A percentile compares a stretch with the other conserved stretches of the same genome.
These are phyloP conservation scores for Oscheius onirici DNA, from an alignment of 2,888 invertebrate genomes.

Conservation along the genomic window DNA sequence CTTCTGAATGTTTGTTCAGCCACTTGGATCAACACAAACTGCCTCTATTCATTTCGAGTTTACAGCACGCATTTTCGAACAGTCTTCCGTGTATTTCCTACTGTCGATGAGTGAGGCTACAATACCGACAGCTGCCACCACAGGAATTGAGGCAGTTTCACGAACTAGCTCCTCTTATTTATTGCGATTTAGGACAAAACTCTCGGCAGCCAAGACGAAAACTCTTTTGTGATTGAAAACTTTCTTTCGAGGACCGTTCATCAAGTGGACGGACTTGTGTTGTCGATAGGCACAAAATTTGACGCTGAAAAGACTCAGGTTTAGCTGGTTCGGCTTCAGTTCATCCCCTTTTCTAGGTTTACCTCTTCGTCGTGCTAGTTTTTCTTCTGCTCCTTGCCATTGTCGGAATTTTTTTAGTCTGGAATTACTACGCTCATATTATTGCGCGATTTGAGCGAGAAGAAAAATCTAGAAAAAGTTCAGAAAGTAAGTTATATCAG, in stretches of 20 bases:
- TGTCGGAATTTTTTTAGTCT: conserved; percentile 38
- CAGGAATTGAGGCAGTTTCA: background rate
- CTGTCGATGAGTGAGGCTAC: background rate
- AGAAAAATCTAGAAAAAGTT: conserved; percentile 33
- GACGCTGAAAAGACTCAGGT: conserved; percentile 34
- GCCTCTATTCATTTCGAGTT: too few relatives aligned
- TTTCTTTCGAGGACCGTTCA: background rate
- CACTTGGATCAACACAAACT: too few relatives aligned
- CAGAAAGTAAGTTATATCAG: conserved; percentile 11
- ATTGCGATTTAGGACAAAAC: background rate
- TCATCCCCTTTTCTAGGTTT: conserved; percentile 45
- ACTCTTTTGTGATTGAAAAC: background rate
- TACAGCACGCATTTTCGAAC: too few relatives aligned
- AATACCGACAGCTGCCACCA: background rate
- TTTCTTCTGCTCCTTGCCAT: conserved; percentile 37
- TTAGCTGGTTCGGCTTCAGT: background rate
- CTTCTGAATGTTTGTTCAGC: too few relatives aligned
- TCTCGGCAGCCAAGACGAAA: background rate
- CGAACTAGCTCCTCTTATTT: background rate
- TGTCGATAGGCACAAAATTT: conserved; percentile 37
- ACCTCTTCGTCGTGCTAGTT: conserved; percentile 40
- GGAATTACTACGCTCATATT: conserved; percentile 50
- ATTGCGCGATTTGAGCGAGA: conserved; percentile 46
- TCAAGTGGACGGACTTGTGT: conserved; percentile 5
- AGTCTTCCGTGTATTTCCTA: too few relatives aligned